These are phyloP conservation scores for Sinocyclocheilus anophthalmus DNA, from an alignment of 2,113 vertebrate genomes.

Conservation along the genomic window DNA sequence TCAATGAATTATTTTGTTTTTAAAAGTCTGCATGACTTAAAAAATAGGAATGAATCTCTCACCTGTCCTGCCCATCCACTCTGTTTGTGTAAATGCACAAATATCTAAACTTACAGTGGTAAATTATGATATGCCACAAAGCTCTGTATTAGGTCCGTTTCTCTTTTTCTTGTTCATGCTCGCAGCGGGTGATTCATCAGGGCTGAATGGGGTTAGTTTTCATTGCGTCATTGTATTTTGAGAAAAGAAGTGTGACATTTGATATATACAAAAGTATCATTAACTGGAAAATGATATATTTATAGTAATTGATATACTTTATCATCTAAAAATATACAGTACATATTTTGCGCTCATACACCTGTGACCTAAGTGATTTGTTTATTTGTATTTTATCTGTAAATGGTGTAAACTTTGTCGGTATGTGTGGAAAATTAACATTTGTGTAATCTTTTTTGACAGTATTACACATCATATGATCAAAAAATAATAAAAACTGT, in stretches of 20 bases:
- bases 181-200: background rate
- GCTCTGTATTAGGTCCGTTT: background rate
- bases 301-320: background rate
- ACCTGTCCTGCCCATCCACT: background rate
- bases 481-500: no score
- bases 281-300: no score
- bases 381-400: background rate
- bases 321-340: background rate
- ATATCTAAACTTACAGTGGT: background rate
- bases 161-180: background rate
- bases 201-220: background rate
- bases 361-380: background rate
- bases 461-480: background rate
- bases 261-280: no score
- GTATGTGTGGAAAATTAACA: background rate
- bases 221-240: background rate
- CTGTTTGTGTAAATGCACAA: background rate
- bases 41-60: no score
- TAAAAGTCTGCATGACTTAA: background rate
- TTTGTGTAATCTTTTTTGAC: background rate
- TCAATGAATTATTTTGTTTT: background rate
- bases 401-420: background rate
- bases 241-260: background rate
- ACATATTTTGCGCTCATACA: background rate
- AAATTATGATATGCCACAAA: background rate